Conservation (phyloP, 2,888 invertebrate species). For the Anodontia alba region DNA sequence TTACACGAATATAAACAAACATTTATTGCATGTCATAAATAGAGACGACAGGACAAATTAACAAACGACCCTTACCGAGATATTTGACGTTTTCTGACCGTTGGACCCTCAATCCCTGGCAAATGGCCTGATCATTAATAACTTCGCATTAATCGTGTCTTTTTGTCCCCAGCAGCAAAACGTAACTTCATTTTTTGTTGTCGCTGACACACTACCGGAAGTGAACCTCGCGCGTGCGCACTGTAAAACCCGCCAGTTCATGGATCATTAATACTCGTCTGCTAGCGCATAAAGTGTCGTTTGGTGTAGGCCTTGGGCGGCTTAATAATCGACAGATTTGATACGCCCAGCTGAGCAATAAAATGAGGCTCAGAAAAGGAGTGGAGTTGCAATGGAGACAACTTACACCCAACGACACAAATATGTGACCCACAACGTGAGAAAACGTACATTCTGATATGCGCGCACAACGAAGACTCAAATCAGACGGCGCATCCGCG, state of each 20-base stretch:
- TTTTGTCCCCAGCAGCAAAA: slow-evolving; percentile 7
- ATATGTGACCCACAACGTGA: no score
- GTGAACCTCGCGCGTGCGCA: neutral
- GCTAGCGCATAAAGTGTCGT: slow-evolving; percentile 3
- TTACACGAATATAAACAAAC: neutral
- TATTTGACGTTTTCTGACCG: slow-evolving; percentile 10
- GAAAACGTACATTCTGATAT: no score
- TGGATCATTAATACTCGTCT: slow-evolving; percentile 12
- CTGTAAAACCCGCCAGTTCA: neutral
- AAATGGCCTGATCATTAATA: neutral
- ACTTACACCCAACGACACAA: no score
- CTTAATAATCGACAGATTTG: slow-evolving; percentile 10
- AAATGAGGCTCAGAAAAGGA: neutral
- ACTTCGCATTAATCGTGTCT: neutral
- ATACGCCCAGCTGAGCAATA: neutral
- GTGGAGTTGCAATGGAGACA: no score
- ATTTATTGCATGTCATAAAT: neutral
- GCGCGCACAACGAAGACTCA: no score
- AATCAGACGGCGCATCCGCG: no score
- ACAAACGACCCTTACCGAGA: neutral
- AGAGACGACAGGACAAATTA: neutral
- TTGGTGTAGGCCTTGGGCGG: slow-evolving; percentile 9
- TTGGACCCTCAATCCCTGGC: neutral
- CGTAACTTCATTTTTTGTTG: neutral
- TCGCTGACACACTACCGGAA: slow-evolving; percentile 9